Conservation (phyloP, 35 echinoderm and acorn worm species). For the Hemicentrotus pulcherrimus region DNA sequence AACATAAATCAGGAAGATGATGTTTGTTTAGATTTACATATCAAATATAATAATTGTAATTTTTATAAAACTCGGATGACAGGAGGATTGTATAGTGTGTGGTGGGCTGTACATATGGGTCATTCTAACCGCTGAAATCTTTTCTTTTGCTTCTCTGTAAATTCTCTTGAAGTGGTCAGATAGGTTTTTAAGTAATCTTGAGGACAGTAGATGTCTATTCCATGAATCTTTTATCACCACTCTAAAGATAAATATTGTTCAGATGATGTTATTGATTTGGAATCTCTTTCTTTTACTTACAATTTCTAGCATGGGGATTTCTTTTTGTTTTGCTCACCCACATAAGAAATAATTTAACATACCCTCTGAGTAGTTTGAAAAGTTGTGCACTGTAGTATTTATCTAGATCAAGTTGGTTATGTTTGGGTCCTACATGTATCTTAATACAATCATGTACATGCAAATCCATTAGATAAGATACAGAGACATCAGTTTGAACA, state of each 20-base stretch:
- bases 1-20: no score
- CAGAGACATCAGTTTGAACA: background rate
- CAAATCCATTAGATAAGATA: background rate
- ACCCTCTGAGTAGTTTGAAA: background rate
- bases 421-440: background rate
- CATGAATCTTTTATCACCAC: background rate
- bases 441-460: background rate
- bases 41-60: no score
- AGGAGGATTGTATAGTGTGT: no score
- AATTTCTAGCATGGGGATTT: background rate
- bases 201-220: background rate
- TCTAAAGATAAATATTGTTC: background rate
- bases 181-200: background rate
- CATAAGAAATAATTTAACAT: background rate
- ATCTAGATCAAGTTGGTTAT: background rate
- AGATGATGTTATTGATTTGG: background rate
- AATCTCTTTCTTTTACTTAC: background rate
- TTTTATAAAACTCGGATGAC: no score
- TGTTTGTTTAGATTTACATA: no score
- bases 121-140: background rate
- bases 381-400: background rate
- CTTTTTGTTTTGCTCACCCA: background rate
- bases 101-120: background rate
- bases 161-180: background rate
- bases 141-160: background rate